Base-by-base conservation (phyloP, 2,888 invertebrate species). In the Empis stercorea region DNA sequence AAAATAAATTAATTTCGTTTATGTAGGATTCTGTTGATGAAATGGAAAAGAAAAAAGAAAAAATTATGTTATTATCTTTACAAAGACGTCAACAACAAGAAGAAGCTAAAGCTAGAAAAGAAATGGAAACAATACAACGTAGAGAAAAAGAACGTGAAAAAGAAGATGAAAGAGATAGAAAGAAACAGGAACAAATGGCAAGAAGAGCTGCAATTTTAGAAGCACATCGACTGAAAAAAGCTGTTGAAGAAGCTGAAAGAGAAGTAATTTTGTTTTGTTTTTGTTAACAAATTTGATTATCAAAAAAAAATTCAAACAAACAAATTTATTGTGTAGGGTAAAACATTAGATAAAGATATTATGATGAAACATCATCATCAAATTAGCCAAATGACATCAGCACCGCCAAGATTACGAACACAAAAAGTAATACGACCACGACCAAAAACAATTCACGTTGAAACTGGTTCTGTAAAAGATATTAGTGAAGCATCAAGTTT, bases 221-320 rank as follows among this genome's bases (percentile, higher is more conserved):
- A 62, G 88, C 92, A 68, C 89, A 95, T 72, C 87, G 92, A 70
- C 74, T 92, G 57, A 91, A 94, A 66, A 95, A 95, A 70, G 87
- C 88, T 47, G 81, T 88, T 52, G 92, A 93, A 65, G 91, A 92
- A 71, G 89, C 91, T 20, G 88, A 89, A 66, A 71, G 87, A 63
- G 88, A 88, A 76, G 86, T 85, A 57, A 13, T 6, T 38, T n/a
- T n/a, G n/a, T n/a, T n/a, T n/a, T n/a, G n/a, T 38, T 34, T 14
- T 14, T 30, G 30, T 38, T 44, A 27, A n/a, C n/a, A n/a, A n/a
- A n/a, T n/a, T n/a, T n/a, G n/a, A n/a, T n/a, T n/a, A n/a, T n/a
- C n/a, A n/a, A n/a, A n/a, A n/a, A n/a, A n/a, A 16, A 10, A 32
- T 17, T 23, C 30, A 23, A 37, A 42, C n/a, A 27, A 42, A 34